Percentiles rank a stretch among this genome's conserved stretches.
Conservation (phyloP, 2,113 vertebrate species). For the Physeter macrocephalus region DNA sequence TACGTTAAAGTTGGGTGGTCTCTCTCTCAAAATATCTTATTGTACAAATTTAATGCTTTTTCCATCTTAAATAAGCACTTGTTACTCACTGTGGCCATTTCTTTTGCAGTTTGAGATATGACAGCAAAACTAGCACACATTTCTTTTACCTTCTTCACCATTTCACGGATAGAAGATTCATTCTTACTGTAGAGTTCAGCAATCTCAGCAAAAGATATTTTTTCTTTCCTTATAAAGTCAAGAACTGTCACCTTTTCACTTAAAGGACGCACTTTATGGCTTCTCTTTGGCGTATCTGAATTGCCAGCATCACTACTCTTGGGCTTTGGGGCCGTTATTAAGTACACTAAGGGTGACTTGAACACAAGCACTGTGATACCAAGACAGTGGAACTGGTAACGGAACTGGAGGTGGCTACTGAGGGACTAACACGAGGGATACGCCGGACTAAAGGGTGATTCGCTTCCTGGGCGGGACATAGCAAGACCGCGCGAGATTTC, state of each 20-base stretch:
- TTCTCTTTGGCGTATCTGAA: not conserved
- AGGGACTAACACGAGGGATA: not conserved
- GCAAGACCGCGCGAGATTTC: not conserved
- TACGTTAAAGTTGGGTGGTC: not conserved
- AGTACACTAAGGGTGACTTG: not conserved
- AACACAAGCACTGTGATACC: not conserved
- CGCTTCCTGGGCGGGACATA: not conserved
- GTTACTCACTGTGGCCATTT: not conserved
- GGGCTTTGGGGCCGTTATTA: not conserved
- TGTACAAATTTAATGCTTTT: not conserved
- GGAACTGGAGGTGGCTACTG: not conserved
- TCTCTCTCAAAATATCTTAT: not conserved
- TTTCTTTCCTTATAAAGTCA: not conserved
- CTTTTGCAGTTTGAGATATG: not conserved
- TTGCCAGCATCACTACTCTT: not conserved
- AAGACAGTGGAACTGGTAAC: not conserved
- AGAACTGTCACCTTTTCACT: not conserved
- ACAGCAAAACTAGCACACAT: not conserved
- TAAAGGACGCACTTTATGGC: not conserved
- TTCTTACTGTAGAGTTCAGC: not conserved
- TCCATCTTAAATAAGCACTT: not conserved
- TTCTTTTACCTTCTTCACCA: not conserved
- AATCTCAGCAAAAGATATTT: not conserved
- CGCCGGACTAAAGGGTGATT: not conserved
- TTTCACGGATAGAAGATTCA: not conserved